A percentile compares a stretch with the other conserved stretches of the same genome.
Conservation (phyloP, 2,113 vertebrate genomes). For the Oncorhynchus kisutch region DNA sequence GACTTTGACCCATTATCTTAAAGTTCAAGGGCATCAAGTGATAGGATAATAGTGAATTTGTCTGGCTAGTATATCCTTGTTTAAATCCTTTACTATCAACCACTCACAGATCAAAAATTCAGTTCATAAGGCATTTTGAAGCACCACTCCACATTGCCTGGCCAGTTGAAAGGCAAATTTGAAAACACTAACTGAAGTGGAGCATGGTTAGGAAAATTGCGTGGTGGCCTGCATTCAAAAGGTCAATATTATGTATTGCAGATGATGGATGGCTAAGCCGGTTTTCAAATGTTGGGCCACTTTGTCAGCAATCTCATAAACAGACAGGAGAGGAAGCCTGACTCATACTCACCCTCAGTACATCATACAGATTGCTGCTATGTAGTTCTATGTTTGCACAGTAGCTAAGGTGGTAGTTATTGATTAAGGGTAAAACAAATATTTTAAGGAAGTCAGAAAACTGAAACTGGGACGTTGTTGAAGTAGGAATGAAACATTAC, state of each 20-base stretch:
- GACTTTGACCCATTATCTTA: too few species aligned
- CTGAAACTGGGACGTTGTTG: too few species aligned
- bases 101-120: neutral
- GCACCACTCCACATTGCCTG: slow-evolving; percentile 3
- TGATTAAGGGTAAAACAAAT: neutral
- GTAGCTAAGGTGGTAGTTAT: neutral
- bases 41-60: too few species aligned
- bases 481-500: too few species aligned
- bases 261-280: neutral
- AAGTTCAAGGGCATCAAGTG: too few species aligned
- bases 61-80: too few species aligned
- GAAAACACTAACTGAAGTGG: neutral
- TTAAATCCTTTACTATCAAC: neutral
- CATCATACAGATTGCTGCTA: neutral
- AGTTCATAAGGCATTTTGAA: neutral
- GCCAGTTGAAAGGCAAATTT: slow-evolving; percentile 2
- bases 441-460: neutral
- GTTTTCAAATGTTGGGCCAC: neutral
- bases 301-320: slow-evolving; percentile 23
- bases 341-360: neutral
- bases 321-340: neutral
- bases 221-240: neutral
- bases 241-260: neutral
- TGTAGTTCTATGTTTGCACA: neutral
- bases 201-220: neutral